phyloP scores from a whole-genome alignment of 2,113 vertebrate genomes.

The Craseonycteris thonglongyai region DNA sequence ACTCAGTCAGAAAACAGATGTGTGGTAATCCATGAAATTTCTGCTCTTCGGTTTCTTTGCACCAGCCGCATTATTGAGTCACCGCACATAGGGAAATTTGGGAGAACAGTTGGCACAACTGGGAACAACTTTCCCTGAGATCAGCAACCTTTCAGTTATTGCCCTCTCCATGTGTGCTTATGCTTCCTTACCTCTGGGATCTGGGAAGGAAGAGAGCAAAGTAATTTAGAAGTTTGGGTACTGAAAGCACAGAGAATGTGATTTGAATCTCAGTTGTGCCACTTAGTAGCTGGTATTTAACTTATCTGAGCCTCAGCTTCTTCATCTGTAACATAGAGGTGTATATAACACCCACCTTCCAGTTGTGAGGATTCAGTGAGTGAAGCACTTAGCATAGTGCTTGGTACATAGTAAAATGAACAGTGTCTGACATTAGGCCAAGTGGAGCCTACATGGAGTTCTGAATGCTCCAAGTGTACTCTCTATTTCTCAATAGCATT shows the following conservation, averaged over 20 bases:
- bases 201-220: background rate
- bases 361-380: background rate
- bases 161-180: too few species aligned
- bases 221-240: background rate
- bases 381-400: background rate
- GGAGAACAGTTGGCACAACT: background rate
- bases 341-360: background rate
- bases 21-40: background rate
- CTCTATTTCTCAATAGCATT: background rate
- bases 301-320: background rate
- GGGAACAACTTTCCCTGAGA: background rate
- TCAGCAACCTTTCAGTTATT: background rate
- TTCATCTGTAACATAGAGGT: background rate
- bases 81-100: background rate
- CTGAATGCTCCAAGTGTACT: background rate
- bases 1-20: constrained; percentile 1
- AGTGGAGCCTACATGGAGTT: background rate
- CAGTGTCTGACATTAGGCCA: background rate
- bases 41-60: background rate
- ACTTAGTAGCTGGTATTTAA: background rate
- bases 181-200: background rate
- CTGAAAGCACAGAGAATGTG: background rate
- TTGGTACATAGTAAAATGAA: background rate
- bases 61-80: background rate
- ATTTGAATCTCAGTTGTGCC: background rate